phyloP scores from a whole-genome alignment of 1,140 invertebrate genomes.

The Maniola jurtina region DNA sequence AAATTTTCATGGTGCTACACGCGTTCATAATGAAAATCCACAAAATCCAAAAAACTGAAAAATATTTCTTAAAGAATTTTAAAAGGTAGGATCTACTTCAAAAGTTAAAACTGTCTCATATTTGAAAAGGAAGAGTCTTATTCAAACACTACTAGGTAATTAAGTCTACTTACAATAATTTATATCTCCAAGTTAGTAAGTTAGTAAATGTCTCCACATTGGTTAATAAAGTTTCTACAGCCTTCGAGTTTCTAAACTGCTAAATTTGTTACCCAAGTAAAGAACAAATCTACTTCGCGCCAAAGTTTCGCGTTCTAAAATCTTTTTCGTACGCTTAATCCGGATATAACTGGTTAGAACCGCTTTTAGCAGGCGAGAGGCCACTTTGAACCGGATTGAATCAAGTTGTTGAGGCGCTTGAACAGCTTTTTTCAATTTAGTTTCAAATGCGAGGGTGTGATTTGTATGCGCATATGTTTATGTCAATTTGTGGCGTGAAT shows the following conservation, averaged over 20 bases:
- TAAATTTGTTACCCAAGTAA: neutral
- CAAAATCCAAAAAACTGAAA: too few species aligned
- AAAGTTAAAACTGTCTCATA: too few species aligned
- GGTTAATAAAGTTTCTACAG: neutral
- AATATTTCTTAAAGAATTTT: too few species aligned
- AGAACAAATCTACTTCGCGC: neutral
- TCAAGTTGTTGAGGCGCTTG: slow-evolving; percentile 15
- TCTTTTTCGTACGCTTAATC: neutral
- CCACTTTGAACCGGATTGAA: slow-evolving; percentile 20
- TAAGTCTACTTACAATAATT: neutral
- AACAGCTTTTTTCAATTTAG: slow-evolving; percentile 16
- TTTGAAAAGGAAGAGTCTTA: too few species aligned
- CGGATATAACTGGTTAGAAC: slow-evolving; percentile 4
- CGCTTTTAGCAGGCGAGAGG: slow-evolving; percentile 6
- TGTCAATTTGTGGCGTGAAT: too few species aligned
- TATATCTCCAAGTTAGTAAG: neutral
- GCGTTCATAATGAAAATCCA: too few species aligned
- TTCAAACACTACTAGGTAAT: neutral
- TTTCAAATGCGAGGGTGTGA: slow-evolving; percentile 4
- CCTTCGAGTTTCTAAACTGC: slow-evolving; percentile 3
- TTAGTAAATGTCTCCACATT: neutral
- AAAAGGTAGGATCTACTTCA: too few species aligned
- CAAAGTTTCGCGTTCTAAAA: slow-evolving; percentile 1
- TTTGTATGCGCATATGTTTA: neutral
- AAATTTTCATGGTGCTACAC: too few species aligned